These are phyloP conservation scores for Syrphus vitripennis DNA, from an alignment of 2,888 invertebrate genomes.

Conservation along the genomic window DNA sequence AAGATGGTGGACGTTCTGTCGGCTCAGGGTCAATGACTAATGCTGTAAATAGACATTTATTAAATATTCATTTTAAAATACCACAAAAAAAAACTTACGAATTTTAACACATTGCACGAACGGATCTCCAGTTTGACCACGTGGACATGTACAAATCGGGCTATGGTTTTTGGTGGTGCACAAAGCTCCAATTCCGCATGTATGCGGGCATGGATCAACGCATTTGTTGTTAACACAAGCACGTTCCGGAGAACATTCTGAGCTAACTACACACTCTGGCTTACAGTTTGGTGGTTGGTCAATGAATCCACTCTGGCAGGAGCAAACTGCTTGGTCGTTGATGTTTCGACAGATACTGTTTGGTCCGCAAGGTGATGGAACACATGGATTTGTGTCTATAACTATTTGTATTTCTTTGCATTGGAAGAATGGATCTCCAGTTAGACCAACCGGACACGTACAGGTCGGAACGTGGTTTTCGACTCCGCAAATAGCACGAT, in stretches of 20 bases:
- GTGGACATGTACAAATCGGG: conserved; percentile 92
- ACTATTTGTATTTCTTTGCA: conserved; percentile 83
- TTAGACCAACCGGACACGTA: conserved; percentile 87
- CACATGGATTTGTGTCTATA: conserved; percentile 87
- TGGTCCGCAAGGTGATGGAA: conserved; percentile 93
- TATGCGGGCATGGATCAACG: conserved; percentile 92
- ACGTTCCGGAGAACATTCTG: conserved; percentile 90
- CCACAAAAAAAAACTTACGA: conserved; percentile 82
- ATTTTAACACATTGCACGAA: conserved; percentile 88
- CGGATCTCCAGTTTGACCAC: conserved; percentile 93
- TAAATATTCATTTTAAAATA: neutral
- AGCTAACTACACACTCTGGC: conserved; percentile 93
- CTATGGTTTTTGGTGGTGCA: conserved; percentile 93
- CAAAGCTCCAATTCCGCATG: conserved; percentile 92
- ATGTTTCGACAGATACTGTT: conserved; percentile 92
- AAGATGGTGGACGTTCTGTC: conserved; percentile 88
- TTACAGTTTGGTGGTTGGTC: conserved; percentile 91
- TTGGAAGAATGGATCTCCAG: conserved; percentile 92
- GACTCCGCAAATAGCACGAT: conserved; percentile 89
- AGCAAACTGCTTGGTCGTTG: conserved; percentile 91
- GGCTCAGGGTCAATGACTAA: conserved; percentile 75
- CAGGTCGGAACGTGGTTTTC: conserved; percentile 91
- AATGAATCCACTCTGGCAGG: conserved; percentile 89
- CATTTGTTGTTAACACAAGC: conserved; percentile 94
- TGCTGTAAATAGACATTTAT: conserved; percentile 58